Conservation (phyloP, 2,888 invertebrate genomes). For the Theodoxus fluviatilis region DNA sequence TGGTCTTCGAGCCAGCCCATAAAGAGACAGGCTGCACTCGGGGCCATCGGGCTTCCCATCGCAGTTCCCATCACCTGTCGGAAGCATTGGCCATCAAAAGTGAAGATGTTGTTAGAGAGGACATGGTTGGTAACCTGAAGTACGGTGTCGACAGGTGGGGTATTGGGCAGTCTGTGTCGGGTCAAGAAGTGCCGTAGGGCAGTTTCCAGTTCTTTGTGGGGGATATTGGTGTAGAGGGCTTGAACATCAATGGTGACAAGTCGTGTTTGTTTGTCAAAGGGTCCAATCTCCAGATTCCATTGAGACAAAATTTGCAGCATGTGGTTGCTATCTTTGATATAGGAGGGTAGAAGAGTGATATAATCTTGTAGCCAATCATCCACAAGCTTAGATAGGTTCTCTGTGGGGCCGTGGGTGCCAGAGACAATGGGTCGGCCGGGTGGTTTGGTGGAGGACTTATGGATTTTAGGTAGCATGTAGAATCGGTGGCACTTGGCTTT, state of each 20-base stretch:
- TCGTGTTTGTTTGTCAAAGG: background rate
- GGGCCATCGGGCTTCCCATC: slow-evolving; percentile 1
- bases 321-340: background rate
- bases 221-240: slow-evolving; percentile 1
- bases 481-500: background rate
- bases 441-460: background rate
- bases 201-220: background rate
- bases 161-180: background rate
- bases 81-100: background rate
- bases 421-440: slow-evolving; percentile 5
- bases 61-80: background rate
- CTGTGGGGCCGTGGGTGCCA: background rate
- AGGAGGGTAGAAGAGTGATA: background rate
- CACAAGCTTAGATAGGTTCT: slow-evolving; percentile 1
- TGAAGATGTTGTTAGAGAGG: background rate
- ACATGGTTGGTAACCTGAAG: background rate
- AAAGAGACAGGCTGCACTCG: background rate
- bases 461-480: slow-evolving; percentile 2
- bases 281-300: background rate
- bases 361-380: background rate
- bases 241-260: slow-evolving; percentile 4
- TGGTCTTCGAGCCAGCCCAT: no score
- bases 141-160: background rate
- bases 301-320: background rate
- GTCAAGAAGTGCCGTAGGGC: background rate